phyloP scores from a whole-genome alignment of 2,888 invertebrate genomes.

The Macroteleia sp. region DNA sequence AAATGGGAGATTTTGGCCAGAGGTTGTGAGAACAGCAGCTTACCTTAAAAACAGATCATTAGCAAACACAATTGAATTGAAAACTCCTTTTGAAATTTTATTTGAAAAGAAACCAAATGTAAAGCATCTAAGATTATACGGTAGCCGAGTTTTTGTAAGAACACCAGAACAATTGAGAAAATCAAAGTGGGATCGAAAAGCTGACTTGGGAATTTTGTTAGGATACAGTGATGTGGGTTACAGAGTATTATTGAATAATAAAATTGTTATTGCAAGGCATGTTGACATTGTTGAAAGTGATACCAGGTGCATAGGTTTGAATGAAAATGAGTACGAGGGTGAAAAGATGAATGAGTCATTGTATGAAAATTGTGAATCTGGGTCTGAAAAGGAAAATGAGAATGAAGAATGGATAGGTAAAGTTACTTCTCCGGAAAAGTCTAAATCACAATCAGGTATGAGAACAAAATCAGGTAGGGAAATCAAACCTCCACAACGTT shows the following conservation, averaged over 20 bases:
- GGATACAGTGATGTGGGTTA: slow-evolving; percentile 59
- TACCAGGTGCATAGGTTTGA: slow-evolving; percentile 32
- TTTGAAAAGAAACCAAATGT: slow-evolving; percentile 55
- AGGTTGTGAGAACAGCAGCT: slow-evolving; percentile 52
- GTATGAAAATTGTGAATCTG: no score
- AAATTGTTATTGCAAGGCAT: slow-evolving; percentile 54
- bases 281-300: slow-evolving; percentile 54
- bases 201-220: slow-evolving; percentile 49
- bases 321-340: background rate
- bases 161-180: slow-evolving; percentile 53
- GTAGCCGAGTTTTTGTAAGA: slow-evolving; percentile 63
- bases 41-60: slow-evolving; percentile 59
- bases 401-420: no score
- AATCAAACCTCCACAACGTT: background rate
- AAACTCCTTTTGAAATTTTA: slow-evolving; percentile 62
- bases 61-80: slow-evolving; percentile 49
- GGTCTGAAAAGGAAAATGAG: no score
- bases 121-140: slow-evolving; percentile 56
- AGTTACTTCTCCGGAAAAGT: no score
- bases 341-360: background rate
- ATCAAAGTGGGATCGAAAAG: slow-evolving; percentile 47
- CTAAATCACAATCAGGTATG: no score
- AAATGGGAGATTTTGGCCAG: slow-evolving; percentile 63
- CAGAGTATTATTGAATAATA: slow-evolving; percentile 51
- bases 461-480: background rate